Evolutionary conservation across 2,797 vertebrate species (phyloP), one percentile per base, ranked within the genome.

Genomic region (Macropus fuliginosus): DNA sequence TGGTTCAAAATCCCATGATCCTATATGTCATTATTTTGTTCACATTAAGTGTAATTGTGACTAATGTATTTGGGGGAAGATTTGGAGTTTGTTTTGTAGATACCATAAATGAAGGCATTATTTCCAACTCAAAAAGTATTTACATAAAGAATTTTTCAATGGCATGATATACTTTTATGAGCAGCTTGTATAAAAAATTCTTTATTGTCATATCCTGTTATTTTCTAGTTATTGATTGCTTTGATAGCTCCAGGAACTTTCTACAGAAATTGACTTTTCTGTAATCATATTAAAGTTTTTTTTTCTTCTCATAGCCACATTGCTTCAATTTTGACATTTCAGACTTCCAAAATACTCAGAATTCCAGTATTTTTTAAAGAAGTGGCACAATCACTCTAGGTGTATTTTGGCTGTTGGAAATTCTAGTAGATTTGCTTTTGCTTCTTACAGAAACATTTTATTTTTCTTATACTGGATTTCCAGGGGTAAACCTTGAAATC

Each of bases 211-310:
- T 92, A 54, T 93, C 31, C 31, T 87, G 66, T 46, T 91, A 16
- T 12, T 93, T 95, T 92, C 62, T 29, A 90, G 31, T 94, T 95
- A 90, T 46, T 94, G n/a, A 95, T 87, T 52, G 87, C 81, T 92
- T 95, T 91, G 56, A 66, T 92, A 97, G 92, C 57, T 92, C 96
- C 27, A n/a, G 31, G 93, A 92, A 92, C 62, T 93, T 96, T 92
- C 92, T 94, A 11, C 90, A 96, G 90, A 91, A 92, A 90, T 92
- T 95, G 31, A 16, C 56, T 94, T 95, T 95, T 94, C 55, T 46
- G 59, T 40, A 93, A 57, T 40, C 94, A 50, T 90, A 18, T 90
- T 74, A 54, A 92, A 52, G 1, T 90, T 46, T 87, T 81, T 81
- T 81, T 46, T 81, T 46, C 74, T 81, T 95, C 90, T 92, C 54